These are phyloP conservation scores for Empidonax traillii DNA, from an alignment of 2,113 vertebrate genomes.

Conservation along the genomic window DNA sequence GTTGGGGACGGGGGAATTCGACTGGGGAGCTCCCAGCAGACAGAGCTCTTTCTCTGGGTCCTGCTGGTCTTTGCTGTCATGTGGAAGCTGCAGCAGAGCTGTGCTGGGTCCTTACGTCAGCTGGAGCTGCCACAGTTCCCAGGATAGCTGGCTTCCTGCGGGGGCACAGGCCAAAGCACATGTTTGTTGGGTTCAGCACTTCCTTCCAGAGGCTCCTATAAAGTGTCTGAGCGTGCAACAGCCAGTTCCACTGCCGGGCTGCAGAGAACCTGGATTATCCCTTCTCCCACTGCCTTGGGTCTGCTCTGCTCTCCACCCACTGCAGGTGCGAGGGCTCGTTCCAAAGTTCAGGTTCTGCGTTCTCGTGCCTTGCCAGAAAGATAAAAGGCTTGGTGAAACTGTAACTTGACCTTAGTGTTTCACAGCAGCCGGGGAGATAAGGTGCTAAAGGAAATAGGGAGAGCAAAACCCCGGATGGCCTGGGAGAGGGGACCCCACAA, in stretches of 20 bases:
- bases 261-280: background rate
- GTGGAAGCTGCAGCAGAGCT: background rate
- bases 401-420: constrained; percentile 46
- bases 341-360: constrained; percentile 37
- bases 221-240: background rate
- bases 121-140: background rate
- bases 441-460: background rate
- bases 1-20: background rate
- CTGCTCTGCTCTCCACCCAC: background rate
- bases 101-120: background rate
- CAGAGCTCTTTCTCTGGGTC: fast-evolving
- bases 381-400: constrained; percentile 51
- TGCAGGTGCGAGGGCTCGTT: background rate
- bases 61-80: background rate
- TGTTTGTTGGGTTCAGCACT: background rate
- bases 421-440: background rate
- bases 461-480: background rate
- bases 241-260: background rate
- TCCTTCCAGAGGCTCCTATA: background rate
- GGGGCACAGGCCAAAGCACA: background rate
- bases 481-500: background rate
- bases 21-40: background rate
- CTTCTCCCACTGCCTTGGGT: background rate
- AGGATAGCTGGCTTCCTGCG: background rate
- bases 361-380: background rate